Conservation (phyloP, 1,140 invertebrate species). For the Brachystomella parvula region DNA sequence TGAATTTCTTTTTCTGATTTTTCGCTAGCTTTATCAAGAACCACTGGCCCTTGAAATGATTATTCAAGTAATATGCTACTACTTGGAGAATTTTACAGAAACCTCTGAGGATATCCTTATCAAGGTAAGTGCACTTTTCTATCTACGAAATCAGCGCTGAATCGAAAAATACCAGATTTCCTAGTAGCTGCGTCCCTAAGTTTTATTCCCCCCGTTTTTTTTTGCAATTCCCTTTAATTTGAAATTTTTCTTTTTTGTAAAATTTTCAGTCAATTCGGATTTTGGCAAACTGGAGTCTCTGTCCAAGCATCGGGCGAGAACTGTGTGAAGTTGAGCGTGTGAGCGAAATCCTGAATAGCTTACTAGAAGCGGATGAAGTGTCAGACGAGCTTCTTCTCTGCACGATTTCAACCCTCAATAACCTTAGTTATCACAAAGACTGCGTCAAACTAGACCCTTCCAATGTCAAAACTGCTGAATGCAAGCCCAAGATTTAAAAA, state of each 20-base stretch:
- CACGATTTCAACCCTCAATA: slow-evolving; percentile 57
- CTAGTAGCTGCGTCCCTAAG: no score
- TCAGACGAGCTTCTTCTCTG: slow-evolving; percentile 58
- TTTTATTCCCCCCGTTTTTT: no score
- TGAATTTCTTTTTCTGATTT: slow-evolving; percentile 16
- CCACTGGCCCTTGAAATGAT: slow-evolving; percentile 50
- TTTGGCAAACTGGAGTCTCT: slow-evolving; percentile 64
- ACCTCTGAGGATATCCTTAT: slow-evolving; percentile 58
- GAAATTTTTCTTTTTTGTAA: no score
- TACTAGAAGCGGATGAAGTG: slow-evolving; percentile 48
- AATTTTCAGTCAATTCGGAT: slow-evolving; percentile 55
- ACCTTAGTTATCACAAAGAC: slow-evolving; percentile 54
- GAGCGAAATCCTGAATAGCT: slow-evolving; percentile 46
- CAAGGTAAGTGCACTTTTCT: slow-evolving; percentile 47
- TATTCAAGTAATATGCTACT: slow-evolving; percentile 51
- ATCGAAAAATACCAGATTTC: no score
- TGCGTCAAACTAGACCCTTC: slow-evolving; percentile 37
- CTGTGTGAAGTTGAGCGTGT: slow-evolving; percentile 44
- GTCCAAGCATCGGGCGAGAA: slow-evolving; percentile 55
- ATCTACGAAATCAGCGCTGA: no score
- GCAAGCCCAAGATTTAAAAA: slow-evolving; percentile 31
- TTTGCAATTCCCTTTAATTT: no score
- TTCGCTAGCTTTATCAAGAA: slow-evolving; percentile 50
- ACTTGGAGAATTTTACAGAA: slow-evolving; percentile 47
- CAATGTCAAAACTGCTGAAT: slow-evolving; percentile 42